Conservation (phyloP, 2,113 vertebrate species). For the Tyrannus savana region DNA sequence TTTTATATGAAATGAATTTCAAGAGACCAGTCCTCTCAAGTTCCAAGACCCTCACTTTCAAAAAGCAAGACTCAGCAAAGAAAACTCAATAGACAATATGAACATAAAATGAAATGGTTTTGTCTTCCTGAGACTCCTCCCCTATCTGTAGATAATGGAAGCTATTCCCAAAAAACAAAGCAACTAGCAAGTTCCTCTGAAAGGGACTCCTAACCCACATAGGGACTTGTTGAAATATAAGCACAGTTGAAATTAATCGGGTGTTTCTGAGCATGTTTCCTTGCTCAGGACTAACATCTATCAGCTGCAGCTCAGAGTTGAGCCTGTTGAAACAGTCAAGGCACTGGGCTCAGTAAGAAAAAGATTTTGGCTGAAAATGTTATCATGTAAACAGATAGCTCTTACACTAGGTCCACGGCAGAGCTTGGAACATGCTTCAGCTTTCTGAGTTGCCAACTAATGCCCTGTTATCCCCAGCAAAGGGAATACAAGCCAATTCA, state of each 20-base stretch:
- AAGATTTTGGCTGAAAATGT: not conserved
- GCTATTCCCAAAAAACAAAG: not conserved
- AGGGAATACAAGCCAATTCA: not conserved
- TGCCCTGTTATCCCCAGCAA: not conserved
- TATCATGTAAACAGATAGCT: not conserved
- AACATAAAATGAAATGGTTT: not conserved
- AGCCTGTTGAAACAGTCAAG: not conserved
- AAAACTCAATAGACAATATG: not conserved
- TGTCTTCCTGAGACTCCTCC: not conserved
- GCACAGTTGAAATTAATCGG: not conserved
- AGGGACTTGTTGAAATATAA: not conserved
- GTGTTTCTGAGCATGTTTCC: fast-evolving
- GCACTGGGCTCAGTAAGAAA: not conserved
- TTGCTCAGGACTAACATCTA: not conserved
- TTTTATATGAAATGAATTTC: not conserved
- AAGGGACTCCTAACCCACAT: not conserved
- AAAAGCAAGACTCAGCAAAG: not conserved
- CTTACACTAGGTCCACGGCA: fast-evolving
- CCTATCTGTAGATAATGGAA: not conserved
- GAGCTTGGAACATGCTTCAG: not conserved
- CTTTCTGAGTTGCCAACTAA: not conserved
- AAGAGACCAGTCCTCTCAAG: not conserved
- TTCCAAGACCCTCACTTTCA: not conserved
- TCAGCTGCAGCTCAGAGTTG: not conserved
- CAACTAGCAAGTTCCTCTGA: not conserved